A percentile compares a stretch with the other conserved stretches of the same genome.
phyloP scores from a whole-genome alignment of 2,797 vertebrate genomes.

The Ceyx erithaca region DNA sequence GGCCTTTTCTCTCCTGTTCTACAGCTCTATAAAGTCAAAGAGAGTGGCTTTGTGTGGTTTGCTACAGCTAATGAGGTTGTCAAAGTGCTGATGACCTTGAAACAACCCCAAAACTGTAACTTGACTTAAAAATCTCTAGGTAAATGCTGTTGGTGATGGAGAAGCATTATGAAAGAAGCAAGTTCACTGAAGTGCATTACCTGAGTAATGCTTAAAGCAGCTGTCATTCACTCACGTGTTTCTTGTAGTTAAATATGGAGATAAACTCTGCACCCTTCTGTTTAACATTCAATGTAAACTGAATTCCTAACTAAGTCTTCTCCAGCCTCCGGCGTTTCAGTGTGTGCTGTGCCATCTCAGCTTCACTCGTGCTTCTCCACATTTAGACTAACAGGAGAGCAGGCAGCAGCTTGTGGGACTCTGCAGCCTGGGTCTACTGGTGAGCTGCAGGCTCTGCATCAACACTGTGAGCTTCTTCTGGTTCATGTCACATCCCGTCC shows the following conservation, averaged over 20 bases:
- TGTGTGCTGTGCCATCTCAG: background rate
- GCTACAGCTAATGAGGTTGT: background rate
- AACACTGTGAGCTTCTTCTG: background rate
- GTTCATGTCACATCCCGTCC: background rate
- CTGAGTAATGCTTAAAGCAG: slow-evolving; percentile 21
- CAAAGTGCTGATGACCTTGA: background rate
- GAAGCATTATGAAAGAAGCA: background rate
- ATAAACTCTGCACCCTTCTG: slow-evolving; percentile 16
- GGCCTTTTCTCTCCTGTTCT: background rate
- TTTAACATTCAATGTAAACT: slow-evolving; percentile 1
- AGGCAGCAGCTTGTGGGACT: background rate
- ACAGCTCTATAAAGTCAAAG: background rate
- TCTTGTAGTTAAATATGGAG: background rate
- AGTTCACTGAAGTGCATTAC: background rate
- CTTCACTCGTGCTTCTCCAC: background rate
- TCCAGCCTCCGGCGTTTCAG: background rate
- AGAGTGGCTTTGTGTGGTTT: background rate
- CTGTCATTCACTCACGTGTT: slow-evolving; percentile 2
- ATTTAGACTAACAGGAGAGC: background rate
- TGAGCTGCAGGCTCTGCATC: background rate
- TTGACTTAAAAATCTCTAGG: slow-evolving; percentile 32
- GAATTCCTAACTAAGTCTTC: slow-evolving; percentile 21
- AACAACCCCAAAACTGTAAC: background rate
- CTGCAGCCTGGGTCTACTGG: background rate
- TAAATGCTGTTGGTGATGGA: background rate